Conservation (phyloP, 2,888 invertebrate species). For the Lepidocyrtoides sp. region DNA sequence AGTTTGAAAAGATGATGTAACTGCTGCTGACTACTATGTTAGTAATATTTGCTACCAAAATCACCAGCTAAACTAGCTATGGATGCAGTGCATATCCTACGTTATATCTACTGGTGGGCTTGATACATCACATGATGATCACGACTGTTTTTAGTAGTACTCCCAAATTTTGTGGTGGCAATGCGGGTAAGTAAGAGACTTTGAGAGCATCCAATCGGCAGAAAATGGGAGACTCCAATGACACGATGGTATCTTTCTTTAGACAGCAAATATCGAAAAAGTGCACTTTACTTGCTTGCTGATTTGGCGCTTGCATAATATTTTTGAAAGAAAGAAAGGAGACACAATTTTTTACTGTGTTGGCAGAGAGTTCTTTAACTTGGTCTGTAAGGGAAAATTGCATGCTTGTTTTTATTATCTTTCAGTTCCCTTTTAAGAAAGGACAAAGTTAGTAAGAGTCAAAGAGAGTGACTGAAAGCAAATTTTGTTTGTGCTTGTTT, state of each 20-base stretch:
- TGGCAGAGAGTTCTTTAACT: too few relatives aligned
- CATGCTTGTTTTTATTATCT: neutral
- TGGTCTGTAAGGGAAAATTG: neutral
- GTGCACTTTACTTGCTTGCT: neutral
- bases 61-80: neutral
- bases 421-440: neutral
- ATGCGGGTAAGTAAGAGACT: neutral
- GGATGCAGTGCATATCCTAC: neutral
- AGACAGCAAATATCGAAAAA: too few relatives aligned
- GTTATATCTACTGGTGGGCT: neutral
- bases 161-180: neutral
- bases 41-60: neutral
- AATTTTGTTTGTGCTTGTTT: too few relatives aligned
- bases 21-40: neutral
- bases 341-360: neutral
- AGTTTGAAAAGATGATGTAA: neutral
- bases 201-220: too few relatives aligned
- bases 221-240: too few relatives aligned
- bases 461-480: too few relatives aligned
- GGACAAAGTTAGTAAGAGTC: too few relatives aligned
- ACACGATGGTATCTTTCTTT: too few relatives aligned
- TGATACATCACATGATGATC: conserved; percentile 8
- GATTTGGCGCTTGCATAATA: neutral
- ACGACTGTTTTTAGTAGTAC: neutral
- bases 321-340: neutral